phyloP scores from a whole-genome alignment of 1,140 invertebrate genomes.

The Sitophilus oryzae region DNA sequence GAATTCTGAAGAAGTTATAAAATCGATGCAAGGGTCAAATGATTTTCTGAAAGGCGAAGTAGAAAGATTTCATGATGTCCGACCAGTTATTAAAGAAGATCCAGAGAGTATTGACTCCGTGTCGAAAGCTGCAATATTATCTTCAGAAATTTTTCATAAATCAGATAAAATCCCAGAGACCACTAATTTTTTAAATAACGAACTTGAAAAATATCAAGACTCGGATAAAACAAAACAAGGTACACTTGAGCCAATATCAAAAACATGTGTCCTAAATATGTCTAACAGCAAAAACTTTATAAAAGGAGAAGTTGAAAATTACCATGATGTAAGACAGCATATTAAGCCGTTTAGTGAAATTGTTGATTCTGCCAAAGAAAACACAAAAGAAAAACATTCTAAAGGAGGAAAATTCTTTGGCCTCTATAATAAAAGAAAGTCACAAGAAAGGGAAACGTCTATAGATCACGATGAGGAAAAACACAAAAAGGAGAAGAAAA shows the following conservation, averaged over 20 bases:
- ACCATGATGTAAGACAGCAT: conserved; percentile 23
- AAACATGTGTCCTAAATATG: conserved; percentile 13
- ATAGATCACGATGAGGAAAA: conserved; percentile 9
- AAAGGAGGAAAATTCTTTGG: conserved; percentile 23
- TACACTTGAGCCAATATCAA: conserved; percentile 8
- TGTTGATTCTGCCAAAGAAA: conserved; percentile 10
- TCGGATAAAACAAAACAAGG: conserved; percentile 3
- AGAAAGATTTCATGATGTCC: conserved; percentile 25
- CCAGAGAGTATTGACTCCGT: not conserved
- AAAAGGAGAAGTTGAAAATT: conserved; percentile 19
- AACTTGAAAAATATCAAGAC: conserved; percentile 29
- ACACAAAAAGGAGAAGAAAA: not conserved
- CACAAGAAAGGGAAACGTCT: conserved; percentile 21
- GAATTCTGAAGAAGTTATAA: not conserved
- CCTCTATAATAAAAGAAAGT: conserved; percentile 27
- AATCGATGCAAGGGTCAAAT: conserved; percentile 6
- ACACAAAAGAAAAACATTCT: conserved; percentile 13
- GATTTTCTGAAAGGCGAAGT: conserved; percentile 26
- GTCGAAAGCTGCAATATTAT: not conserved
- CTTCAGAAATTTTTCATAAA: conserved; percentile 2
- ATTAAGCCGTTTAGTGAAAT: not conserved
- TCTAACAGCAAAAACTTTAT: conserved; percentile 16
- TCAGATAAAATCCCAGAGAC: conserved; percentile 19
- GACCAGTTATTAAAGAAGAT: conserved; percentile 8
- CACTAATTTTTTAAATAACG: conserved; percentile 27